A percentile compares a stretch with the other conserved stretches of the same genome.
phyloP scores from a whole-genome alignment of 2,797 vertebrate genomes.

The Myotis findleyi region DNA sequence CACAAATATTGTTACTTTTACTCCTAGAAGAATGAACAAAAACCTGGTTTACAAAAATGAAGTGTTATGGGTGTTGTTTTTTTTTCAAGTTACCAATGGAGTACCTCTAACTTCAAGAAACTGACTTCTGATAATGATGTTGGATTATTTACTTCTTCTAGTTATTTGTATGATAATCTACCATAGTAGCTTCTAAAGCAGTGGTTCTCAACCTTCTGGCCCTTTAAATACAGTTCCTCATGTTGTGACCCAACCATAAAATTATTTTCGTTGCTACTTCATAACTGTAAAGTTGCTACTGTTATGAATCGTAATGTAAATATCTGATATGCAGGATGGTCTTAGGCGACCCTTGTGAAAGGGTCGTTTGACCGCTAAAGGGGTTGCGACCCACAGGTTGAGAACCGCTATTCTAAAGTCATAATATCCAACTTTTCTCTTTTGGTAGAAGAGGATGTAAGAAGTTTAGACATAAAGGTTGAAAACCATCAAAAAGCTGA shows the following conservation, averaged over 20 bases:
- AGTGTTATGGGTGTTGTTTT: background rate
- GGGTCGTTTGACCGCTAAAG: too few relatives aligned
- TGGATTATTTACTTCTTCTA: background rate
- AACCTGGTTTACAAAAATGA: background rate
- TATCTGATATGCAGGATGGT: too few relatives aligned
- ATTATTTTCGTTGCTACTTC: too few relatives aligned
- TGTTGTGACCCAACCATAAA: too few relatives aligned
- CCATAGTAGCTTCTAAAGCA: slow-evolving; percentile 16
- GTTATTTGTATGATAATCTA: background rate
- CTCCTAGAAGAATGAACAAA: slow-evolving; percentile 21
- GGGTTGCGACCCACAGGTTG: too few relatives aligned
- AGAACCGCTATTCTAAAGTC: background rate
- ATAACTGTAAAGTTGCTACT: too few relatives aligned
- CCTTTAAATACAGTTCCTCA: too few relatives aligned
- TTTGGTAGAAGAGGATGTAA: slow-evolving; percentile 5
- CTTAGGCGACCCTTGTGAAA: too few relatives aligned
- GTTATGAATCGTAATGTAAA: too few relatives aligned
- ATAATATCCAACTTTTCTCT: slow-evolving; percentile 11
- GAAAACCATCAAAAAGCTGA: slow-evolving; percentile 23
- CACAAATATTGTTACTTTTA: background rate
- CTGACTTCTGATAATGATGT: background rate
- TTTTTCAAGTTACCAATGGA: background rate
- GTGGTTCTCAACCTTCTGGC: too few relatives aligned
- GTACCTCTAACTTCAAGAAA: background rate
- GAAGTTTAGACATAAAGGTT: background rate